Base-by-base conservation (phyloP, 37 sponge, comb jelly and placozoan genomes). In the Spongilla lacustris region DNA sequence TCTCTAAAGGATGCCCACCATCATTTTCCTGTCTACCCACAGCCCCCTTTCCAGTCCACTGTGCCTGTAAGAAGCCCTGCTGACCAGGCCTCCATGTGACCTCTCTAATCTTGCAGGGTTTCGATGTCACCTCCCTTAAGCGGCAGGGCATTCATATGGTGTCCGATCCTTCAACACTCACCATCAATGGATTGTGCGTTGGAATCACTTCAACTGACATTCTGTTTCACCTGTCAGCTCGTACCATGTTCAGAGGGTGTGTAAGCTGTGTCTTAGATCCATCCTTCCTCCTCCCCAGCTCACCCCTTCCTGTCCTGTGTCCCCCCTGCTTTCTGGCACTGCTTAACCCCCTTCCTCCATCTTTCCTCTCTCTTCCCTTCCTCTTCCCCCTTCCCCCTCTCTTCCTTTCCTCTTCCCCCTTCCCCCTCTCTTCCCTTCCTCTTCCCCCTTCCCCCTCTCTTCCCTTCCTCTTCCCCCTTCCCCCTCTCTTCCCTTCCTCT, bases 141-240 rank as follows among this genome's bases (percentile, higher is more conserved):
- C 22, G 10, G 21, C 34, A 71, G 72, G 30, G 48, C 12, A 10
- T 41, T 77, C 25, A 19, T 75, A 32, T 82, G 36, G 70, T 74
- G 13, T 30, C 89, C 17, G 91, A 96, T 77, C 96, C 96, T 30
- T 74, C 73, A 34, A 88, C 88, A 12, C 82, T 96, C 24, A 11
- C 79, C 1, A 21, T 96, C 33, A 91, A 93, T 85, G 94, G 92
- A 6, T 68, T 96, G 28, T 77, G 80, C 49, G 28, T 96, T 12
- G 96, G 94, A 2, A 31, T 93, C 69, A 90, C 94, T 22, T 90
- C 94, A 2, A 90, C 95, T 30, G 96, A 96, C 71, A 68, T 93
- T 35, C 85, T 96, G 71, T 83, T 83, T 48, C 96, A 96, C 67
- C 81, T 96, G 81, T 87, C 94, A 28, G 91, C 89, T 8, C 68